Conservation (phyloP, 2,888 invertebrate species). For the Drosophila lacicola region DNA sequence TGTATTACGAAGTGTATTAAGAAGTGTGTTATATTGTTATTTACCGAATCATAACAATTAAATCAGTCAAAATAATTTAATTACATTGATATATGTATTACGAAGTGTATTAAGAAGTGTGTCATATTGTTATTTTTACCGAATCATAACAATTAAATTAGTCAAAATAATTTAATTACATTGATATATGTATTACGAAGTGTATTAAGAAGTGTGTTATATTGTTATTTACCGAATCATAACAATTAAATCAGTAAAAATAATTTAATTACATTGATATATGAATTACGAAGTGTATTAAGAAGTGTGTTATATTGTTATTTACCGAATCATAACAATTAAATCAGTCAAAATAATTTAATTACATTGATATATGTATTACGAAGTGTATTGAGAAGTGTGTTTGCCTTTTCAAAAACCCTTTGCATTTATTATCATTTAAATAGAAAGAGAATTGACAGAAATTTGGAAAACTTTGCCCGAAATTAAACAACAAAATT, state of each 20-base stretch:
- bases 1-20: too few species aligned
- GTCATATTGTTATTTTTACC: too few species aligned
- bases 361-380: too few species aligned
- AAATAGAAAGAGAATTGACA: constrained; percentile 7
- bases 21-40: not conserved
- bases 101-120: too few species aligned
- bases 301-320: not conserved
- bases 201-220: not conserved
- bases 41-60: not conserved
- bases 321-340: not conserved
- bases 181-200: too few species aligned
- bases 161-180: not conserved
- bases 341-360: not conserved
- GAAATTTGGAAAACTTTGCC: constrained; percentile 24
- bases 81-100: too few species aligned
- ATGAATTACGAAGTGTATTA: too few species aligned
- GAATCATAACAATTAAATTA: not conserved
- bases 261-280: not conserved
- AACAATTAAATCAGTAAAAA: not conserved
- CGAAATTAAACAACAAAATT: constrained; percentile 32
- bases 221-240: too few species aligned
- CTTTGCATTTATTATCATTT: constrained; percentile 13
- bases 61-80: not conserved
- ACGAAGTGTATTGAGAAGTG: too few species aligned
- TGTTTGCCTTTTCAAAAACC: too few species aligned